Percentiles rank a stretch among this genome's conserved stretches.
Evolutionary conservation across 2,113 vertebrate genomes (phyloP).

Genomic region (Oceanodroma tethys): DNA sequence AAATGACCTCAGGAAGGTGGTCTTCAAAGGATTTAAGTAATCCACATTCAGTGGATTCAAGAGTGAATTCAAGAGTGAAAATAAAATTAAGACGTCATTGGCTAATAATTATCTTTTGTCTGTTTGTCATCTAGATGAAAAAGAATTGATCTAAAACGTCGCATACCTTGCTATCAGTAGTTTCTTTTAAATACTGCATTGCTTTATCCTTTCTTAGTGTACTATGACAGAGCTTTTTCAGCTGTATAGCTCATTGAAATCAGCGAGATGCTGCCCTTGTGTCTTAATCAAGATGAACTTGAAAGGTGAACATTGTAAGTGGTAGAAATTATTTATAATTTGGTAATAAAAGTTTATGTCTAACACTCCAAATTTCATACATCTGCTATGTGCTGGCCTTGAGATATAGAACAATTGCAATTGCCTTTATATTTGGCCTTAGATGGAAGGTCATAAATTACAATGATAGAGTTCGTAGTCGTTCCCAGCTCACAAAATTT

Average conservation of each 20-base stretch:
- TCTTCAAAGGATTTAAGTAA: not conserved
- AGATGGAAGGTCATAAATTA: conserved; percentile 81
- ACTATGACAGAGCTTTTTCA: conserved; percentile 34
- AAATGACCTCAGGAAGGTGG: not conserved
- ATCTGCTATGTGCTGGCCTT: conserved; percentile 76
- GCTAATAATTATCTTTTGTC: not conserved
- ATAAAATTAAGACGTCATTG: not conserved
- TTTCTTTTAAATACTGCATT: not conserved
- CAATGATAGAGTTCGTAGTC: conserved; percentile 65
- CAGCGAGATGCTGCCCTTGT: conserved; percentile 68
- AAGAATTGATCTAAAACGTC: not conserved
- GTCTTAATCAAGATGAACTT: conserved; percentile 84
- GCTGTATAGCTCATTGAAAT: conserved; percentile 59
- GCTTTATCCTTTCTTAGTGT: not conserved
- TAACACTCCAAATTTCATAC: conserved; percentile 77
- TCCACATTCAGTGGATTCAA: not conserved
- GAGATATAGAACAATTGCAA: conserved; percentile 78
- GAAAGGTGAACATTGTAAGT: conserved; percentile 81
- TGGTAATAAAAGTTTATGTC: conserved; percentile 85
- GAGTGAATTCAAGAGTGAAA: conserved; percentile 1
- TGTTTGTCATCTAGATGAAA: not conserved
- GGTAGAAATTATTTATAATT: conserved; percentile 87
- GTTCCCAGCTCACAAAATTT: conserved; percentile 75
- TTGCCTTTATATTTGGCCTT: conserved; percentile 79
- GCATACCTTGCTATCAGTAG: not conserved